These are phyloP conservation scores for Platerodrilus igneus DNA, from an alignment of 2,888 invertebrate genomes.

Conservation along the genomic window DNA sequence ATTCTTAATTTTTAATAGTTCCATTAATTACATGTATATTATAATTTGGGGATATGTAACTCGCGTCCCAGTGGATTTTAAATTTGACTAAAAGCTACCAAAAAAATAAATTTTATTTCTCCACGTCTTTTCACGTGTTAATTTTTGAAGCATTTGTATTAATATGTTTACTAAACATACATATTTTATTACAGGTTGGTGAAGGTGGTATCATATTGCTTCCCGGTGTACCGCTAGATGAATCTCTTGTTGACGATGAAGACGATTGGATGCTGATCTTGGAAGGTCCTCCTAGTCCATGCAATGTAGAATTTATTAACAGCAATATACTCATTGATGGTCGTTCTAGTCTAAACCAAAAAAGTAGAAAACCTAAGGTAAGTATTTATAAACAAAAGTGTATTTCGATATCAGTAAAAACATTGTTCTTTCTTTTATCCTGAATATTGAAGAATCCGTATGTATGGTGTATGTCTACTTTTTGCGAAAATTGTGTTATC, in stretches of 20 bases:
- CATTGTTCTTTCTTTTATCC: too few relatives aligned
- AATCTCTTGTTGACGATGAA: constrained; percentile 60
- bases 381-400: constrained; percentile 27
- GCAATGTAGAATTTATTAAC: constrained; percentile 78
- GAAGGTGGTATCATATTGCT: constrained; percentile 60
- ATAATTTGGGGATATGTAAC: background rate
- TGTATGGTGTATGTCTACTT: too few relatives aligned
- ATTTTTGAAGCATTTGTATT: too few relatives aligned
- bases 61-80: too few relatives aligned
- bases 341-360: constrained; percentile 71
- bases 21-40: constrained; percentile 1
- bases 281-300: constrained; percentile 70
- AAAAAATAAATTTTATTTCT: too few relatives aligned
- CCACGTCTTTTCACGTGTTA: too few relatives aligned
- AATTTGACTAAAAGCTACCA: too few relatives aligned
- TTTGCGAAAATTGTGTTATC: too few relatives aligned
- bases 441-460: too few relatives aligned
- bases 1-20: constrained; percentile 4
- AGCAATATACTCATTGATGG: constrained; percentile 89
- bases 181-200: constrained; percentile 57
- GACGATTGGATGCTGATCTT: constrained; percentile 51
- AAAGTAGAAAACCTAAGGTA: constrained; percentile 60
- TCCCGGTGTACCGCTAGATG: constrained; percentile 56
- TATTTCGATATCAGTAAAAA: too few relatives aligned
- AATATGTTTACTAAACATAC: too few relatives aligned